Percentiles rank a stretch among this genome's conserved stretches.
phyloP scores from a whole-genome alignment of 2,113 vertebrate genomes.

The Rhynchomys soricoides region DNA sequence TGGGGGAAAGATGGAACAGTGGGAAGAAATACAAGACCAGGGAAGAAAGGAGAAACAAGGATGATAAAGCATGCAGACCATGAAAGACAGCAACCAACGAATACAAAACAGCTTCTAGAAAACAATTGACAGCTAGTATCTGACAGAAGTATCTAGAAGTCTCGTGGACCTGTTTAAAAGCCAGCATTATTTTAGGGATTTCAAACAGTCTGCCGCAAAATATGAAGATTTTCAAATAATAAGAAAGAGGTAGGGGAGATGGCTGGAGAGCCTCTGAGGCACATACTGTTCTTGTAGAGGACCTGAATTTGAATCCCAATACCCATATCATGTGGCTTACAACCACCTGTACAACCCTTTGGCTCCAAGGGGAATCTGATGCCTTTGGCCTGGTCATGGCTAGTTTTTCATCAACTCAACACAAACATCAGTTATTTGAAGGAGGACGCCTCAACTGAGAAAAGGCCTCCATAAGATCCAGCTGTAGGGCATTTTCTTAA shows the following conservation, averaged over 20 bases:
- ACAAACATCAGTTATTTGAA: background rate
- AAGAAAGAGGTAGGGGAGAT: background rate
- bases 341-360: background rate
- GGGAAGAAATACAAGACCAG: background rate
- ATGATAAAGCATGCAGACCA: background rate
- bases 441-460: background rate
- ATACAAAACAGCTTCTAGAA: conserved; percentile 41
- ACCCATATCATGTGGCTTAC: background rate
- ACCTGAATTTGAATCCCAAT: background rate
- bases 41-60: background rate
- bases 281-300: background rate
- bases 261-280: background rate
- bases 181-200: background rate
- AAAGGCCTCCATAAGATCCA: background rate
- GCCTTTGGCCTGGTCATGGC: background rate
- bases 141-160: conserved; percentile 15
- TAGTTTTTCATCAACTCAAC: background rate
- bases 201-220: conserved; percentile 29
- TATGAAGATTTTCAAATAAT: background rate
- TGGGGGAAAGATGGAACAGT: background rate
- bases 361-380: background rate
- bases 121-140: background rate
- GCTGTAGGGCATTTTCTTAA: background rate
- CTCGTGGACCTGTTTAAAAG: conserved; percentile 26
- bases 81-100: background rate